phyloP scores from a whole-genome alignment of 2,797 vertebrate species.

The Sternotherus odoratus region DNA sequence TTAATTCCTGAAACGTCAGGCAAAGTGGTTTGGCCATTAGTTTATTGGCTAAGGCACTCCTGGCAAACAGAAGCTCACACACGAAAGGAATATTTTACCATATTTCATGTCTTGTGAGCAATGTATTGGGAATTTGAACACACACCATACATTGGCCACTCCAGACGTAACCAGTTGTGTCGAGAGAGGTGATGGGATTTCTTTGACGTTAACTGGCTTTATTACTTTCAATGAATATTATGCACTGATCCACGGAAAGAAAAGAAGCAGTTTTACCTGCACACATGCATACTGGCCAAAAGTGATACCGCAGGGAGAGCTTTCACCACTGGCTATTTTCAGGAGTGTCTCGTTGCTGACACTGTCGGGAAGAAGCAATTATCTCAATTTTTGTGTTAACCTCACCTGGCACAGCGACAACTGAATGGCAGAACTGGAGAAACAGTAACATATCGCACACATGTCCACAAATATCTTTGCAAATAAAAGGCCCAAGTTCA shows the following conservation, averaged over 20 bases:
- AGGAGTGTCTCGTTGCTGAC: slow-evolving; percentile 29
- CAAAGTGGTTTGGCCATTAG: neutral
- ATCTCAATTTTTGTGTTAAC: neutral
- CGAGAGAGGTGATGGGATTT: rapidly evolving
- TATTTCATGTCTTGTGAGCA: neutral
- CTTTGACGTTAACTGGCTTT: rapidly evolving
- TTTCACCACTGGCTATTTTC: neutral
- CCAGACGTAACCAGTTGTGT: neutral
- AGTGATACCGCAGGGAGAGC: slow-evolving; percentile 43
- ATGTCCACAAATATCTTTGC: rapidly evolving
- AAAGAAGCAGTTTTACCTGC: neutral
- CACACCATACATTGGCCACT: neutral
- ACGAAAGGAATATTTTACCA: neutral
- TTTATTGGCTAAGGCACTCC: neutral
- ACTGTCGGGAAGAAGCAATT: neutral
- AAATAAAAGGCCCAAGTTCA: rapidly evolving
- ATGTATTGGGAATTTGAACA: neutral
- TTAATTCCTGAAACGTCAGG: neutral
- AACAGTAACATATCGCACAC: neutral
- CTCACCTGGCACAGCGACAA: neutral
- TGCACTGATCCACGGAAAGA: rapidly evolving
- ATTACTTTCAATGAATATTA: neutral
- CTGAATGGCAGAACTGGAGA: neutral
- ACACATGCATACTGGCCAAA: slow-evolving; percentile 53
- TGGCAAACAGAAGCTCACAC: neutral